Base-by-base conservation (phyloP, 1,140 invertebrate species). In the Proales similis region DNA sequence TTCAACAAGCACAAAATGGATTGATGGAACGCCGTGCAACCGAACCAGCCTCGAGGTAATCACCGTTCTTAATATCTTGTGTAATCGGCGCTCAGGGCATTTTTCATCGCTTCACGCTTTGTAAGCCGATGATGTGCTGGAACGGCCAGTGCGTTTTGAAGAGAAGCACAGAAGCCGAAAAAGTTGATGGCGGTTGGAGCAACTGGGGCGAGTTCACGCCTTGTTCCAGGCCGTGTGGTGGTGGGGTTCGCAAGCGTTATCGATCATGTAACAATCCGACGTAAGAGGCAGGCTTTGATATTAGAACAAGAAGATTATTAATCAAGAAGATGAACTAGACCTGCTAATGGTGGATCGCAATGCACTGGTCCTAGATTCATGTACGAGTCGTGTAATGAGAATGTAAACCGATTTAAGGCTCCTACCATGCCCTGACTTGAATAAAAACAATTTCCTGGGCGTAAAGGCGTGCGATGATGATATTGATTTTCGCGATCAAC, bases 221-320 rank as follows among this genome's bases (percentile, higher is more conserved):
- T 19, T 63, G 62, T 32, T 49, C 62, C 30, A 26, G 62, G 1
- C 27, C 3, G 24, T 63, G 62, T 51, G 62, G 62, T n/a, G 47
- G 62, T 19, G 62, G 47, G 5, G 22, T 63, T 11, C 29, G 24
- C 3, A 63, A 63, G 46, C 17, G 22, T 33, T 43, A 63, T 11
- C 45, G 62, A 0, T 36, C 30, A 14, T 63, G 62, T 51, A 32
- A 63, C 30, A 63, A 51, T 20, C 62, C 62, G 14, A 39, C 39
- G 51, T 57, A 57, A 57, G 24, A n/a, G 12, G 20, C 4, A 2
- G 11, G 20, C 22, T 53, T 6, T 39, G 42, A 53, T 27, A 53
- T 30, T n/a, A 9, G 26, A 14, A 9, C 33, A 9, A 9, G 14
- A 36, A 36, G 14, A 36, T 9, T 9, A 45, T 7, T 45, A 5